Percentiles rank a stretch among this genome's conserved stretches.
Evolutionary conservation across 2,113 vertebrate genomes (phyloP).

Genomic region (Apodemus sylvaticus): DNA sequence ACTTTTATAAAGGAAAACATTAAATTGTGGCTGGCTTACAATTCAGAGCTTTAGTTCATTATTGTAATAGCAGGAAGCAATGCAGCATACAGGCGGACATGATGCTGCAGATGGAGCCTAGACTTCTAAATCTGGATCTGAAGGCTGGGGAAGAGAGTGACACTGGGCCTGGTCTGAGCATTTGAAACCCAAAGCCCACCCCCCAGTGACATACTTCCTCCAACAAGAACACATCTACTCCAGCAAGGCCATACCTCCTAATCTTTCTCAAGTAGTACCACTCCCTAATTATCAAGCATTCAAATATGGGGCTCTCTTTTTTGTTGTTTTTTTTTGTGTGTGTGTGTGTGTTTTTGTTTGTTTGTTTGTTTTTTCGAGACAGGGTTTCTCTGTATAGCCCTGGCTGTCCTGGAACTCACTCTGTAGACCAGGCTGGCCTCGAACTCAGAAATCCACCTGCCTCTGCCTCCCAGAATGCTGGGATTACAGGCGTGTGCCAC

Average conservation of each 20-base stretch:
- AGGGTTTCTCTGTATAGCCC: too few species aligned
- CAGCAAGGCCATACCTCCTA: not conserved
- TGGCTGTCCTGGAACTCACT: too few species aligned
- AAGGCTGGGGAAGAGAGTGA: not conserved
- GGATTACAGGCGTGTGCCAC: too few species aligned
- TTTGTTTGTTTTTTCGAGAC: too few species aligned
- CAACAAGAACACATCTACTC: not conserved
- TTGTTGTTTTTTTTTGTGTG: too few species aligned
- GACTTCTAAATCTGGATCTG: not conserved
- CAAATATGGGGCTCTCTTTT: too few species aligned
- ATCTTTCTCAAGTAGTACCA: not conserved
- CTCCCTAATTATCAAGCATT: not conserved
- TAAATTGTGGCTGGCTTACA: not conserved
- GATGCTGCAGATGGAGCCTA: not conserved
- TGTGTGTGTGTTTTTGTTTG: too few species aligned
- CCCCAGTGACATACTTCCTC: not conserved
- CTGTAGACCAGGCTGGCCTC: too few species aligned
- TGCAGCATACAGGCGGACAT: not conserved
- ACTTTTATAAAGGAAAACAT: not conserved
- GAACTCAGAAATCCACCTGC: too few species aligned
- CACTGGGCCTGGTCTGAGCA: not conserved
- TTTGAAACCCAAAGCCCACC: not conserved
- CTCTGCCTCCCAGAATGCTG: too few species aligned
- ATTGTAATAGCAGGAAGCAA: not conserved
- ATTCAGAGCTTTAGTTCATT: not conserved